Percentiles rank a stretch among this genome's conserved stretches.
Evolutionary conservation across 2,888 invertebrate species (phyloP).

Genomic region (Zonitis immaculata): DNA sequence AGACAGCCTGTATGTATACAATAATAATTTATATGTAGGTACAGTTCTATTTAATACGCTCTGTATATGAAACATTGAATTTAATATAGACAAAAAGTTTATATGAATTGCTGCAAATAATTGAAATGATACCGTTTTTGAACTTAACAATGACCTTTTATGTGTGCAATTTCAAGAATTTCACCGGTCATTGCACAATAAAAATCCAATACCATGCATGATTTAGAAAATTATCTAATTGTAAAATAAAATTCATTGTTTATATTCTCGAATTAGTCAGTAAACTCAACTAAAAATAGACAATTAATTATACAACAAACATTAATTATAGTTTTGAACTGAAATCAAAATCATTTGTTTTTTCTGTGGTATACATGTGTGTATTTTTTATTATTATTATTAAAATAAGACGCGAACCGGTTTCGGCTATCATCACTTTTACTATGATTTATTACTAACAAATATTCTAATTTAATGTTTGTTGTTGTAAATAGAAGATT

Average conservation of each 20-base stretch:
- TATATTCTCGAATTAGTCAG: background rate
- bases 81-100: background rate
- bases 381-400: too few relatives aligned
- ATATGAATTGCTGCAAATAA: background rate
- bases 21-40: background rate
- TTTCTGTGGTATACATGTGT: too few relatives aligned
- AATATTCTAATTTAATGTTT: too few relatives aligned
- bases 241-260: background rate
- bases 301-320: background rate
- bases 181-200: background rate
- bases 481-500: too few relatives aligned
- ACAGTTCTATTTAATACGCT: too few relatives aligned
- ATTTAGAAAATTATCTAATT: too few relatives aligned
- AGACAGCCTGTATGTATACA: too few relatives aligned
- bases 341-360: background rate
- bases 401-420: too few relatives aligned
- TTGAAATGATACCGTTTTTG: slow-evolving; percentile 5
- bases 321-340: background rate
- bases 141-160: slow-evolving; percentile 6
- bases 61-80: background rate
- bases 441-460: too few relatives aligned
- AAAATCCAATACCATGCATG: background rate
- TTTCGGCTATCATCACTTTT: too few relatives aligned
- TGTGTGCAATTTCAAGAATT: background rate
- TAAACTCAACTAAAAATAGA: background rate